These are phyloP conservation scores for Drosophila quadrilineata DNA, from an alignment of 1,140 invertebrate species.

Conservation along the genomic window DNA sequence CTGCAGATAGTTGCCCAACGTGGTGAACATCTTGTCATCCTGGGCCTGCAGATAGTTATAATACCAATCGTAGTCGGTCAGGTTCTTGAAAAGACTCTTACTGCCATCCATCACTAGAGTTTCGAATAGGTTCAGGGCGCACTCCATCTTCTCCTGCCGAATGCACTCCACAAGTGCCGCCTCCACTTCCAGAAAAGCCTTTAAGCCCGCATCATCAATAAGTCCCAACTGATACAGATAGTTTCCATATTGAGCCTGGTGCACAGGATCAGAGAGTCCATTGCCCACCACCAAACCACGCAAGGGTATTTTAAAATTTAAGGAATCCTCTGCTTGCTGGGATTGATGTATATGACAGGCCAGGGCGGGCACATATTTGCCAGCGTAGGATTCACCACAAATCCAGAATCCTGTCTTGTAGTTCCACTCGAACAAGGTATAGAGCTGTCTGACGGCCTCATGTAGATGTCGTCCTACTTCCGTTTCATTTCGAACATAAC, in stretches of 20 bases:
- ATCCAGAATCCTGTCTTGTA: conserved; percentile 87
- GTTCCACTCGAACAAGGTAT: conserved; percentile 86
- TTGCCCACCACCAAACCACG: conserved; percentile 91
- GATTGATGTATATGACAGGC: conserved; percentile 87
- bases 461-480: conserved; percentile 86
- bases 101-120: conserved; percentile 86
- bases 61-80: conserved; percentile 89
- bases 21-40: conserved; percentile 68
- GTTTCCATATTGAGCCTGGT: conserved; percentile 89
- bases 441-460: conserved; percentile 86
- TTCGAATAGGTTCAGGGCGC: conserved; percentile 87
- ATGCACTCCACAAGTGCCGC: conserved; percentile 84
- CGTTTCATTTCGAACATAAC: conserved; percentile 85
- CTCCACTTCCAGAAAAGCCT: conserved; percentile 84
- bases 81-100: conserved; percentile 87
- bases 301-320: conserved; percentile 83
- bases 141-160: conserved; percentile 83
- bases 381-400: conserved; percentile 92
- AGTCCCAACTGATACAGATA: conserved; percentile 91
- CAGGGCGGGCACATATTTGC: conserved; percentile 90
- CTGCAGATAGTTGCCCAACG: conserved; percentile 83
- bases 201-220: conserved; percentile 85
- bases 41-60: conserved; percentile 88
- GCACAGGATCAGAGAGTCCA: conserved; percentile 89
- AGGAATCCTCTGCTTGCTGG: conserved; percentile 11